Conservation (phyloP, 2,888 invertebrate genomes). For the Lycia hirtaria region DNA sequence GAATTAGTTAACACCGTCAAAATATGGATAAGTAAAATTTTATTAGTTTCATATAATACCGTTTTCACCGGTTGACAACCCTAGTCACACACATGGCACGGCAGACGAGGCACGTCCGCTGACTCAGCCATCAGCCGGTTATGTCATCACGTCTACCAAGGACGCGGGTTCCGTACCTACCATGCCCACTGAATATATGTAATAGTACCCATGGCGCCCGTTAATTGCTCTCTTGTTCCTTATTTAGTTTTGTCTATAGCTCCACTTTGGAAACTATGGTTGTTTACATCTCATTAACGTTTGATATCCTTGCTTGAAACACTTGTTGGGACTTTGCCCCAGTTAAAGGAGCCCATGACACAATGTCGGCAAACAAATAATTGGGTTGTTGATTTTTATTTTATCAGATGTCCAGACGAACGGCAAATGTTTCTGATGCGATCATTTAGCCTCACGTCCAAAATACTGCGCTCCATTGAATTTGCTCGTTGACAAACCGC, state of each 20-base stretch:
- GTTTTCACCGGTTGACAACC: too few relatives aligned
- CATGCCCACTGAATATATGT: too few relatives aligned
- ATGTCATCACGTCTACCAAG: slow-evolving; percentile 36
- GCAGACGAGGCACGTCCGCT: slow-evolving; percentile 26
- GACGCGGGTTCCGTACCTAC: slow-evolving; percentile 43
- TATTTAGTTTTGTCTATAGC: slow-evolving; percentile 23
- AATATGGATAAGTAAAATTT: too few relatives aligned
- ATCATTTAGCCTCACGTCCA: too few relatives aligned
- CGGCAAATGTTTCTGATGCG: too few relatives aligned
- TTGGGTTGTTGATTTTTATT: neutral
- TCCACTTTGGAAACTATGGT: neutral
- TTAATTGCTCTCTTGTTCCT: slow-evolving; percentile 39
- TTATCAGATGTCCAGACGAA: too few relatives aligned
- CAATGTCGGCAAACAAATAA: neutral
- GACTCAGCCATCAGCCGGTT: slow-evolving; percentile 28
- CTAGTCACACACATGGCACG: slow-evolving; percentile 13
- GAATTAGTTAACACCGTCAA: too few relatives aligned
- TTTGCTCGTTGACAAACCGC: too few relatives aligned
- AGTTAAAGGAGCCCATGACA: too few relatives aligned
- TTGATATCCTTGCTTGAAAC: slow-evolving; percentile 2
- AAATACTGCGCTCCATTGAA: too few relatives aligned
- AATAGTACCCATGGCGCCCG: slow-evolving; percentile 38
- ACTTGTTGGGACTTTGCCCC: neutral
- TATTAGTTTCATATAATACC: too few relatives aligned
- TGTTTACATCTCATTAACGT: slow-evolving; percentile 24